These are phyloP conservation scores for Andrena minutula DNA, from an alignment of 2,888 invertebrate species.

Conservation along the genomic window DNA sequence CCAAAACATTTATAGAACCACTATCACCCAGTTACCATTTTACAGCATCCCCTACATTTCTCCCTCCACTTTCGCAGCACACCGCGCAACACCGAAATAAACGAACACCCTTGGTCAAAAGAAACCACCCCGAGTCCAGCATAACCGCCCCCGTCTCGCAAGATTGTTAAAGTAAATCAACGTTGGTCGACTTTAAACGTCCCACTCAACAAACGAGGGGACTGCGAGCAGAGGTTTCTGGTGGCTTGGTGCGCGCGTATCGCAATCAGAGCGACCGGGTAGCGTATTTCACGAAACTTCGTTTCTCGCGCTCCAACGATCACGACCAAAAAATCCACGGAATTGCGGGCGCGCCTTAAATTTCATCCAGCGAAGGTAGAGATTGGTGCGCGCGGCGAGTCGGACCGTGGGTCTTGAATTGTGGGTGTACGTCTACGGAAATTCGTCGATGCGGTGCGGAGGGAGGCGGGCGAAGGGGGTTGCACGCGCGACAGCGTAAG, in stretches of 20 bases:
- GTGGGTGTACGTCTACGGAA: slow-evolving; percentile 44
- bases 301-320: slow-evolving; percentile 51
- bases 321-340: slow-evolving; percentile 57
- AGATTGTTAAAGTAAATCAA: background rate
- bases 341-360: slow-evolving; percentile 68
- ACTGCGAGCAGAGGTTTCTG: slow-evolving; percentile 4
- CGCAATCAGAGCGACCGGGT: slow-evolving; percentile 53
- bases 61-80: too few relatives aligned
- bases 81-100: too few relatives aligned
- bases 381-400: slow-evolving; percentile 47
- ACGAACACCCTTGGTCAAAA: too few relatives aligned
- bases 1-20: too few relatives aligned
- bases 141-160: background rate
- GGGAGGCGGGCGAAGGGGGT: slow-evolving; percentile 19
- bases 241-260: slow-evolving; percentile 37
- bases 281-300: slow-evolving; percentile 58
- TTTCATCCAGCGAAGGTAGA: slow-evolving; percentile 49
- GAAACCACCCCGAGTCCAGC: too few relatives aligned
- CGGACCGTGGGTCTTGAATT: slow-evolving; percentile 41
- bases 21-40: too few relatives aligned
- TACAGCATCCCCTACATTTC: too few relatives aligned
- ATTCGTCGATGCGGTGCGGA: slow-evolving; percentile 46
- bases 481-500: background rate
- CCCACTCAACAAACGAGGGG: background rate
- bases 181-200: background rate